A percentile compares a stretch with the other conserved stretches of the same genome.
These are phyloP conservation scores for Esox masquinongy DNA, from an alignment of 2,797 vertebrate genomes.

Conservation along the genomic window DNA sequence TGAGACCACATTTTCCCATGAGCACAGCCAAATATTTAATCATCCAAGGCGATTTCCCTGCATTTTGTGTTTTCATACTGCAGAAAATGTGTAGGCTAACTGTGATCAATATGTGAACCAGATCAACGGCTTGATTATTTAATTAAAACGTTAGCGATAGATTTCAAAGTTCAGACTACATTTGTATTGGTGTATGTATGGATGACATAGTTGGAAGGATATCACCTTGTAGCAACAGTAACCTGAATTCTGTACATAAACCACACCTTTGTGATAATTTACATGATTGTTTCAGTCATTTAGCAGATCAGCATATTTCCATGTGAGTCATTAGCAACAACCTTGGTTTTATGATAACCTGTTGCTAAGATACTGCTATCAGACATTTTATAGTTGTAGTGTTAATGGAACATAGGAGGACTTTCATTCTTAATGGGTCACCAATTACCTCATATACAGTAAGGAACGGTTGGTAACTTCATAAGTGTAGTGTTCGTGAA, in stretches of 20 bases:
- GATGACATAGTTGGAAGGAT: not conserved
- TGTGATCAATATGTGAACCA: not conserved
- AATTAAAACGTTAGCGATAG: not conserved
- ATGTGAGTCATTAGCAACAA: constrained; percentile 21
- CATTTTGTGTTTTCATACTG: not conserved
- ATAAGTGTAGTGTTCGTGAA: not conserved
- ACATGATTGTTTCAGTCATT: not conserved
- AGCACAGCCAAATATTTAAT: constrained; percentile 62
- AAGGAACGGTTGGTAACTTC: not conserved
- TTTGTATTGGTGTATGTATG: not conserved
- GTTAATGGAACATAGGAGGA: constrained; percentile 50
- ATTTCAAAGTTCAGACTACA: not conserved
- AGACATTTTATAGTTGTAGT: constrained; percentile 57
- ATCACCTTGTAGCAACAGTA: not conserved
- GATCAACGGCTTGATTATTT: not conserved
- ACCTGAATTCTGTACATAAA: not conserved
- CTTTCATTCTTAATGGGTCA: constrained; percentile 73
- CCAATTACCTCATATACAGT: constrained; percentile 49
- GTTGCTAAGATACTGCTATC: constrained; percentile 42
- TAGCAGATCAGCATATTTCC: constrained; percentile 2
- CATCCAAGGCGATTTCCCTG: constrained; percentile 37
- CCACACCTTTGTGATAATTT: constrained; percentile 4
- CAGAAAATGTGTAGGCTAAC: too few relatives aligned
- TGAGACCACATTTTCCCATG: constrained; percentile 28
- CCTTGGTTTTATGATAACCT: constrained; percentile 42